These are phyloP conservation scores for Chloroceryle inda DNA, from an alignment of 2,797 vertebrate genomes.

Conservation along the genomic window DNA sequence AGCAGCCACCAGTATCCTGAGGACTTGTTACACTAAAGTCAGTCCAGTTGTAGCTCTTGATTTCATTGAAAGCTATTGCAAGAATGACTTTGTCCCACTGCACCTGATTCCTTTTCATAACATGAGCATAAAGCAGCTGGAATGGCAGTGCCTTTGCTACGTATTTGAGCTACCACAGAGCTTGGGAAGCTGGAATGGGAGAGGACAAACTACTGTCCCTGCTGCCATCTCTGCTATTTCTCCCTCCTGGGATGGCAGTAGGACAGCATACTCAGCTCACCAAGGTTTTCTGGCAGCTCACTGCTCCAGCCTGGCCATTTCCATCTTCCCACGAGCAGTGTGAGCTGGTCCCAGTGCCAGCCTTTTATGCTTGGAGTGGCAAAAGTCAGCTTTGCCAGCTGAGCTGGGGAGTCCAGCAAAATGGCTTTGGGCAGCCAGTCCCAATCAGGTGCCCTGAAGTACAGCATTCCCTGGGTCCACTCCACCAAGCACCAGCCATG, in stretches of 20 bases:
- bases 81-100: conserved; percentile 5
- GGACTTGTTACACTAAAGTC: background rate
- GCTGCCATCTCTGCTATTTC: background rate
- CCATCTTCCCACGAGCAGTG: background rate
- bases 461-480: rapidly evolving
- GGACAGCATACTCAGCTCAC: background rate
- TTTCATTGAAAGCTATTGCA: conserved; percentile 34
- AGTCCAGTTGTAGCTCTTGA: background rate
- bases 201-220: background rate
- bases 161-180: background rate
- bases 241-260: rapidly evolving
- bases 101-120: background rate
- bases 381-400: background rate
- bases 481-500: background rate
- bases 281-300: background rate
- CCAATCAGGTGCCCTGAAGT: background rate
- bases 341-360: background rate
- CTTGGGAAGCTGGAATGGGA: background rate
- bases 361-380: background rate
- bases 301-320: background rate
- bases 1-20: conserved; percentile 26
- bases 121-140: background rate
- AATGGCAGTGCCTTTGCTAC: background rate
- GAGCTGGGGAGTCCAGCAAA: background rate
- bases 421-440: background rate